A percentile compares a stretch with the other conserved stretches of the same genome.
phyloP scores from a whole-genome alignment of 2,113 vertebrate genomes.

The Apteryx mantelli region DNA sequence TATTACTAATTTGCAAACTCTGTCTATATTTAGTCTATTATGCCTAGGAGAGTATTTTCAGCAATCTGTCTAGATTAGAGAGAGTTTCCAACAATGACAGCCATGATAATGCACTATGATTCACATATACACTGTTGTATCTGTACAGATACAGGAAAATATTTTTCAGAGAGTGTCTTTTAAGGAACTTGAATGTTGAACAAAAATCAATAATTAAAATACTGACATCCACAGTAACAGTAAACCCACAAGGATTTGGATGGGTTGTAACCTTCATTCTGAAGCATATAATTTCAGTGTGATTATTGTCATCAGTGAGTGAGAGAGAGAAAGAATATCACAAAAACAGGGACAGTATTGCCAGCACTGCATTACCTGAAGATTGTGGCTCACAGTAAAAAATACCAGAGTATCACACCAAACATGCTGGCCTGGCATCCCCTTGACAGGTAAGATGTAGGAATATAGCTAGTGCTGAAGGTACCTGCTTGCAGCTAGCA shows the following conservation, averaged over 20 bases:
- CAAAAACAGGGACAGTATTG: background rate
- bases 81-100: no score
- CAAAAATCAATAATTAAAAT: background rate
- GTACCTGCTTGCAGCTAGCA: background rate
- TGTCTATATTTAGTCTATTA: background rate
- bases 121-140: no score
- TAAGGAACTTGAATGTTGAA: background rate
- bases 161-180: background rate
- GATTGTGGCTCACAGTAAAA: background rate
- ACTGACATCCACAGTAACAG: background rate
- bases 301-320: background rate
- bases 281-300: background rate
- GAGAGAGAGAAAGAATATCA: background rate
- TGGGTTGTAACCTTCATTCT: background rate
- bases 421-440: background rate
- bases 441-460: conserved; percentile 10
- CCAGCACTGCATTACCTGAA: background rate
- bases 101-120: no score
- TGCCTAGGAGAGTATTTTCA: background rate
- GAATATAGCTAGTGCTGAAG: conserved; percentile 5
- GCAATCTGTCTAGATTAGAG: background rate
- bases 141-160: no score
- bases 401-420: background rate
- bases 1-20: background rate
- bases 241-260: background rate